Base-by-base conservation (phyloP, 2,797 vertebrate genomes). In the Pelodytes ibericus region DNA sequence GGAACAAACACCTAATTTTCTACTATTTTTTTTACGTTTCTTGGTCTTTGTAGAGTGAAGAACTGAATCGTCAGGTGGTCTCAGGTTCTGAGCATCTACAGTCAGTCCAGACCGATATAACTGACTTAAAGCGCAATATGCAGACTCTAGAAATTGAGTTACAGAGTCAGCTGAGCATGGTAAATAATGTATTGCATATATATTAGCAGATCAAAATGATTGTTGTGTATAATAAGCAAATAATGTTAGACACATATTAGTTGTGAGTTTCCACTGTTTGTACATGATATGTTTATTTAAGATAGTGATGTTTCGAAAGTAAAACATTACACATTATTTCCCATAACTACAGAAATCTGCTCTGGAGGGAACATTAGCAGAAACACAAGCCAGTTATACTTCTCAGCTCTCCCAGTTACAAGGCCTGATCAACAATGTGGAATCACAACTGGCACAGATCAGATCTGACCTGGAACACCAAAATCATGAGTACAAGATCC, bases 381-480 rank as follows among this genome's bases (percentile, higher is more conserved):
- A 74, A 26, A 74, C 49, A 15, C 24, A 74, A 25, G 51, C 61
- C 13, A 74, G 36, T 53, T 74, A 74, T 25, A 30, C 30, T 30
- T 41, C 33, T 27, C 86, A 89, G 81, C 29, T 94, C 47, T 61
- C 25, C 0, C 66, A 84, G 3, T 86, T 76, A 80, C 92, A 94
- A 82, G 71, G 65, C 33, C 25, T 85, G 84, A 90, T 93, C 76
- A 13, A 2, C 70, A 65, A 73, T 0, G 24, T 89, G 85, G 92
- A 94, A 83, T 62, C 79, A 0, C 89, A 93, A 84, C 56, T 94
- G 85, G 57, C 81, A 0, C 80, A 86, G 64, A 89, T 94, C 41
- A 83, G 86, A 10, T 80, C 74, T 0, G 90, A 93, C 79, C 83
- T 91, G 79, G 90, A 91, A 83, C 47, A 89, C 0, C 92, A 94